phyloP scores from a whole-genome alignment of 2,797 vertebrate genomes.

The Leptodactylus fallax region DNA sequence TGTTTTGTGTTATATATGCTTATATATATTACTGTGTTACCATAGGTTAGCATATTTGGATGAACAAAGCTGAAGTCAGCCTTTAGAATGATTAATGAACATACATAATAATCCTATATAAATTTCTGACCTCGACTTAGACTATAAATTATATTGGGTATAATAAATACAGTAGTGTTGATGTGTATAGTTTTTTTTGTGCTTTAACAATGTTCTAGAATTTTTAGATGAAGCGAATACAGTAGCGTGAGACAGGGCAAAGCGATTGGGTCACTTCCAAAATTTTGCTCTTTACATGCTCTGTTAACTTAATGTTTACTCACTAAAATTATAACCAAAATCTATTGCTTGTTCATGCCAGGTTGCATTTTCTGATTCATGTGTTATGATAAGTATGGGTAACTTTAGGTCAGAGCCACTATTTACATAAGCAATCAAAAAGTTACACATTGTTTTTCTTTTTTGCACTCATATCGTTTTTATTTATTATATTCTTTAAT shows the following conservation, averaged over 20 bases:
- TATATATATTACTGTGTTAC: too few relatives aligned
- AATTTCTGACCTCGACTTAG: background rate
- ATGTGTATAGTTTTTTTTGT: background rate
- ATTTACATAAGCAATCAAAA: constrained; percentile 46
- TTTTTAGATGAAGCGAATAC: background rate
- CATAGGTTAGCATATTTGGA: too few relatives aligned
- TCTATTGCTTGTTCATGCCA: constrained; percentile 41
- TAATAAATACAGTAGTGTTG: background rate
- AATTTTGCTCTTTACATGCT: constrained; percentile 41
- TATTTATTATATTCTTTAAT: background rate
- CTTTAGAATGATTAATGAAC: too few relatives aligned
- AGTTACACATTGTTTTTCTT: background rate
- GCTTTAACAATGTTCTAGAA: background rate
- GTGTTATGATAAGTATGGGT: constrained; percentile 44
- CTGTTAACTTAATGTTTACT: constrained; percentile 48
- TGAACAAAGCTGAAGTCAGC: too few relatives aligned
- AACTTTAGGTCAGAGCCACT: constrained; percentile 34
- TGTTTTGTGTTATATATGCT: too few relatives aligned
- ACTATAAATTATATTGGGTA: background rate
- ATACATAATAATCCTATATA: background rate
- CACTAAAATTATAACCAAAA: constrained; percentile 48
- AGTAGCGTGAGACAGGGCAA: background rate
- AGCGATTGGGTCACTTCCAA: constrained; percentile 37
- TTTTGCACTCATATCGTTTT: background rate
- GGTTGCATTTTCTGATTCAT: constrained; percentile 56